A percentile compares a stretch with the other conserved stretches of the same genome.
These are phyloP conservation scores for Characodon lateralis DNA, from an alignment of 2,797 vertebrate species.

Conservation along the genomic window DNA sequence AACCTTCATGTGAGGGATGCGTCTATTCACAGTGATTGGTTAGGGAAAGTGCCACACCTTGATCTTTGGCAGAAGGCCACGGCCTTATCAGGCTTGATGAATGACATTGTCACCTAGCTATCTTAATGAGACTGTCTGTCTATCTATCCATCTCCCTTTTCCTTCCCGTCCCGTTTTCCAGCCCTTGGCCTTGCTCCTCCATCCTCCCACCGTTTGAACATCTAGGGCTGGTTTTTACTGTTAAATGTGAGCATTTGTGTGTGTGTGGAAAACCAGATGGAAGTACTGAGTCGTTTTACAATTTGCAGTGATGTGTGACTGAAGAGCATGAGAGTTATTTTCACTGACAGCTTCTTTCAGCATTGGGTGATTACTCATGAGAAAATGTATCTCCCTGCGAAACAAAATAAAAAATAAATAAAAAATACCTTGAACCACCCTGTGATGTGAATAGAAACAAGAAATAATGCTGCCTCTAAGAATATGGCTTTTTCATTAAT, in stretches of 20 bases:
- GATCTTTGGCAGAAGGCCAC: constrained; percentile 61
- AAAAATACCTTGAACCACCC: constrained; percentile 24
- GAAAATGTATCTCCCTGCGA: constrained; percentile 33
- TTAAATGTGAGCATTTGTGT: constrained; percentile 15
- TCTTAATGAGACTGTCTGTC: constrained; percentile 77
- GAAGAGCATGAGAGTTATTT: constrained; percentile 17
- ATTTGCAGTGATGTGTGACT: constrained; percentile 35
- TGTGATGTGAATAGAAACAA: constrained; percentile 3
- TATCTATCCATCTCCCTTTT: constrained; percentile 71
- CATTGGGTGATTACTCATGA: constrained; percentile 34
- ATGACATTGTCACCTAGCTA: constrained; percentile 77
- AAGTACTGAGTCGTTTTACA: constrained; percentile 18
- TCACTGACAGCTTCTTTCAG: constrained; percentile 38
- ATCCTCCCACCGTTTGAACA: constrained; percentile 67
- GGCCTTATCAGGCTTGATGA: constrained; percentile 76
- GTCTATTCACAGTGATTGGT: constrained; percentile 65
- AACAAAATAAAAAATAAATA: constrained; percentile 45
- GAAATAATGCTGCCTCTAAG: not conserved
- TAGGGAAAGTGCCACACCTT: constrained; percentile 71
- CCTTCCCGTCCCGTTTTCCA: constrained; percentile 65
- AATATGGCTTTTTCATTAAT: constrained; percentile 5
- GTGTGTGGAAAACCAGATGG: constrained; percentile 13
- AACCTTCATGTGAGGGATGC: constrained; percentile 40
- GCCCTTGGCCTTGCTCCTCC: constrained; percentile 71
- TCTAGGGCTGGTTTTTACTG: constrained; percentile 49